Conservation (phyloP, 2,888 invertebrate species). For the Metopia argyrocephala region DNA sequence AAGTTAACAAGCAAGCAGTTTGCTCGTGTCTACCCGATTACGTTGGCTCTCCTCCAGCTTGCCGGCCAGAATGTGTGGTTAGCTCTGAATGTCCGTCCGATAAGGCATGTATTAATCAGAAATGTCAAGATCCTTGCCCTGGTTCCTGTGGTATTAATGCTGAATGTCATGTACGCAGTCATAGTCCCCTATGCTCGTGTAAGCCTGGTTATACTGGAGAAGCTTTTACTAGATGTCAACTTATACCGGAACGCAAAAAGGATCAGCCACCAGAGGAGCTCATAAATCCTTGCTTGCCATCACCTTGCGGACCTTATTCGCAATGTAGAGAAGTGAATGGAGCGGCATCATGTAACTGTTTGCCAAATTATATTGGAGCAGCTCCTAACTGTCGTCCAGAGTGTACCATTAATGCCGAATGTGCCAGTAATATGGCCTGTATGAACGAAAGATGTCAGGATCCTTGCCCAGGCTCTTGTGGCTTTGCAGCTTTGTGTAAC, state of each 20-base stretch:
- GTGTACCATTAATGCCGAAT: constrained; percentile 87
- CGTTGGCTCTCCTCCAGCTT: constrained; percentile 87
- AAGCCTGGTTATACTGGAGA: constrained; percentile 86
- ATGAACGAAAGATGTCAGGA: constrained; percentile 86
- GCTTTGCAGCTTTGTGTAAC: constrained; percentile 84
- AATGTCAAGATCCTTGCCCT: constrained; percentile 88
- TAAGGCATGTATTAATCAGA: constrained; percentile 87
- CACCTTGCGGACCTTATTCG: constrained; percentile 89
- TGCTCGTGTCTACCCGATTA: constrained; percentile 86
- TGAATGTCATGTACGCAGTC: constrained; percentile 88
- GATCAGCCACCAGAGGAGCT: constrained; percentile 70
- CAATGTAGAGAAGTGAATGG: constrained; percentile 84
- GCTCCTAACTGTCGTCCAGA: constrained; percentile 89
- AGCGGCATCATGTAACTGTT: constrained; percentile 86
- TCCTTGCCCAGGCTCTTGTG: constrained; percentile 89
- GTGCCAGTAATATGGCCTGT: constrained; percentile 85
- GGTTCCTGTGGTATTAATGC: constrained; percentile 89
- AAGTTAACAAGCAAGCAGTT: constrained; percentile 83
- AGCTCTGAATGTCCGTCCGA: constrained; percentile 88
- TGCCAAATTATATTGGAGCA: constrained; percentile 85
- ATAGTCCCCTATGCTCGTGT: constrained; percentile 90
- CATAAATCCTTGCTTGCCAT: constrained; percentile 85
- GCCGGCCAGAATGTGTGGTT: constrained; percentile 89
- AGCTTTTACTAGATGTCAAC: constrained; percentile 85
- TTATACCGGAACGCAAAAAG: constrained; percentile 80